Evolutionary conservation across 2,113 vertebrate genomes (phyloP), one percentile per base, ranked within the genome.

Genomic region (Aphyosemion australe): DNA sequence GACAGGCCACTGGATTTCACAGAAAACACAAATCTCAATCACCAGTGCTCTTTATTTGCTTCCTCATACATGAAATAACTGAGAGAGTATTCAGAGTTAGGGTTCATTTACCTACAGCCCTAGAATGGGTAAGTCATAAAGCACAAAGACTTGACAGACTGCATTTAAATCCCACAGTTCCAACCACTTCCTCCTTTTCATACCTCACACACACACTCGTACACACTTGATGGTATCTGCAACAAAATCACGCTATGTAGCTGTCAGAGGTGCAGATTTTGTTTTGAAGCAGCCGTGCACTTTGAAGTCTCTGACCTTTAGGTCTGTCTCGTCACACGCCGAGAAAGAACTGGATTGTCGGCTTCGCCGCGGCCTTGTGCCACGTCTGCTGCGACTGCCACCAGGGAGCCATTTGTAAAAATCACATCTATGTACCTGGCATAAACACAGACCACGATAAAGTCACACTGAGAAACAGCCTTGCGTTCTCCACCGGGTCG

Each of bases 231-330:
- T 68, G 21, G 47, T 68, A 60, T 19, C 74, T 45, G 46, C 66
- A n/a, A 52, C 20, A 66, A 76, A 75, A 74, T 72, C 31, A 63
- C 11, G 1, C 66, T 41, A 72, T 80, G 67, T 53, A 70, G 79
- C 75, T 82, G 84, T 87, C 85, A 83, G 61, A 80, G 67, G 65
- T 69, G 69, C n/a, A 0, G 47, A 60, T 55, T 55, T 41, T 65
- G 69, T 84, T 84, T 68, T 80, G 82, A 91, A 77, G 78, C 78
- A 37, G 74, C 83, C 31, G 54, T 63, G 74, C 57, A 69, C 83
- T 90, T 87, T 92, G 86, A 92, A 84, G 89, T 80, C 58, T 43
- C 56, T 88, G 87, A 90, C 89, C 89, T 90, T 90, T 87, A 70
- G 79, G 69, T 84, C 72, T 54, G 59, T 41, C 75, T 84, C 41